These are phyloP conservation scores for Ranitomeya imitator DNA, from an alignment of 2,113 vertebrate genomes.

Conservation along the genomic window DNA sequence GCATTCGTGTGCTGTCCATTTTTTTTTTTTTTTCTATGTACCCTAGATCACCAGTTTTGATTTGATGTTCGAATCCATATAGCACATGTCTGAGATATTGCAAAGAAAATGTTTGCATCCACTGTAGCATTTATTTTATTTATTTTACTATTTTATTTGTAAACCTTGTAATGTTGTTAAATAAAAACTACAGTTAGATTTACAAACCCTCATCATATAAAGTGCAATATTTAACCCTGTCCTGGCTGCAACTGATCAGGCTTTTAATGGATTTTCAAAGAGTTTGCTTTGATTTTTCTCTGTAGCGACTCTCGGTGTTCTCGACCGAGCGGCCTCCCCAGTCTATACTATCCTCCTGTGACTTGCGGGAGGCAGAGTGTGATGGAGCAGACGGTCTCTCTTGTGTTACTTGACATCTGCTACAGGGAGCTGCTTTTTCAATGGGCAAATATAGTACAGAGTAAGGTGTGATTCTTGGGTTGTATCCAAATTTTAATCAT, in stretches of 20 bases:
- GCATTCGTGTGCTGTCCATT: too few species aligned
- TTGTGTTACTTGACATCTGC: slow-evolving; percentile 34
- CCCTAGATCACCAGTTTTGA: too few species aligned
- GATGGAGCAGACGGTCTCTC: slow-evolving; percentile 17
- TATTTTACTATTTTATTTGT: too few species aligned
- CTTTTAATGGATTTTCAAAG: not conserved
- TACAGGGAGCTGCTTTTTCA: not conserved
- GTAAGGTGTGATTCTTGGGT: not conserved
- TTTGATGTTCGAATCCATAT: too few species aligned
- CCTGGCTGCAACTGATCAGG: not conserved
- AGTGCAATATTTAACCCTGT: not conserved
- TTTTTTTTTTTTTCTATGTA: too few species aligned
- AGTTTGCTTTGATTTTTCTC: not conserved
- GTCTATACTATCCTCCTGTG: not conserved
- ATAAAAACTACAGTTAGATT: too few species aligned
- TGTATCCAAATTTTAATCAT: not conserved
- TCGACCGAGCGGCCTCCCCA: not conserved
- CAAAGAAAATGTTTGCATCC: too few species aligned
- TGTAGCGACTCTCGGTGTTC: not conserved
- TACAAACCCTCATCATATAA: not conserved
- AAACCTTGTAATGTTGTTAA: too few species aligned
- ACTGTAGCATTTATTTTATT: too few species aligned
- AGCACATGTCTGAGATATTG: too few species aligned
- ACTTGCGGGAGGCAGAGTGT: slow-evolving; percentile 14
- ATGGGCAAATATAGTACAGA: not conserved